Base-by-base conservation (phyloP, 2,113 vertebrate genomes). In the Astur gentilis region DNA sequence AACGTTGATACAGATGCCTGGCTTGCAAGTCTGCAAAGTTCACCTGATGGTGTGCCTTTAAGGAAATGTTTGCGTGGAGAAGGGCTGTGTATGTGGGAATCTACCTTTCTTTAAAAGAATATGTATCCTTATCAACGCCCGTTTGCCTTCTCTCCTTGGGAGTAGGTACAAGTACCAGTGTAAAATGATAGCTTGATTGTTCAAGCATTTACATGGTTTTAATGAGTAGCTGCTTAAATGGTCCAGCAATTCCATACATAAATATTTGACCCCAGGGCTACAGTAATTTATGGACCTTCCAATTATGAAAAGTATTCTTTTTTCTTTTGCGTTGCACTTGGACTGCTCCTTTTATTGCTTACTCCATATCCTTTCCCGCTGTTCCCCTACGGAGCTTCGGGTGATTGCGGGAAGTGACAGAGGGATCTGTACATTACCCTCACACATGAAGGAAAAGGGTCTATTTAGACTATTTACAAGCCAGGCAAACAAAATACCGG, bases 211-310 rank as follows among this genome's bases (percentile, higher is more conserved):
- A 95, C 93, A 93, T 71, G 94, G 71, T 80, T 97, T 97, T 96
- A 97, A 97, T 91, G 90, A 96, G 92, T 89, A 94, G 92, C 82
- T 95, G 64, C 84, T 90, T 90, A 92, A 95, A 97, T 79, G 90
- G 82, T 95, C 79, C 90, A 92, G 86, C 91, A 97, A 89, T 92
- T 97, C 85, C 84, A 92, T 80, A 94, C 62, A 93, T 60, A 95
- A 95, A 94, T 90, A 97, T 92, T 76, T 97, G 96, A 98, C 95
- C 96, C 42, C 42, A 66, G 88, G 96, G 90, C 85, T 97, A 92
- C 70, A 95, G 64, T 88, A 90, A 96, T 96, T 96, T 96, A 97
- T 92, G 58, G 72, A 96, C 73, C 61, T 96, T 95, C 93, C 94
- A 96, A 85, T 94, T 95, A 93, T 55, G 73, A 83, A 97, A 95